These are phyloP conservation scores for Oreonectes daqikongensis DNA, from an alignment of 2,797 vertebrate genomes.

Conservation along the genomic window DNA sequence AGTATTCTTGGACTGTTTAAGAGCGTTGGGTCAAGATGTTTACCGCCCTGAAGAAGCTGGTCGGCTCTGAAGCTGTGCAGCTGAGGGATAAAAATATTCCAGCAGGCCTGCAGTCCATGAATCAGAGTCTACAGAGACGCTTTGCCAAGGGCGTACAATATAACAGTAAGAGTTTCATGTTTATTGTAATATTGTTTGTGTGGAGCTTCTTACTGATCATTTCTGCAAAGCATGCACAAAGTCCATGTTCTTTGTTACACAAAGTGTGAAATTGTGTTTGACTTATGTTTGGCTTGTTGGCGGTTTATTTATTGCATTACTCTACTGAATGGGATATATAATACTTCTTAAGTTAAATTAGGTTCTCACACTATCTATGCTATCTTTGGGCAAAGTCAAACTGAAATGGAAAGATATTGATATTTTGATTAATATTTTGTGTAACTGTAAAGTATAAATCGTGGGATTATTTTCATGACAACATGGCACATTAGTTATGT, in stretches of 20 bases:
- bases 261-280: background rate
- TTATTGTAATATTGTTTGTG: background rate
- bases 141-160: slow-evolving; percentile 89
- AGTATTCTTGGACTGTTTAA: background rate
- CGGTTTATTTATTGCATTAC: background rate
- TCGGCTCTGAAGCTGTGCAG: slow-evolving; percentile 78
- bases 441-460: too few relatives aligned
- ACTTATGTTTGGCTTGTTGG: background rate
- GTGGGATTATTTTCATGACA: too few relatives aligned
- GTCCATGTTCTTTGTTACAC: background rate
- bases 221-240: background rate
- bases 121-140: slow-evolving; percentile 84
- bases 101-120: slow-evolving; percentile 87
- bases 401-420: too few relatives aligned
- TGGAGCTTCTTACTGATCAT: background rate
- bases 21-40: slow-evolving; percentile 74
- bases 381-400: too few relatives aligned
- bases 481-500: too few relatives aligned
- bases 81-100: slow-evolving; percentile 82
- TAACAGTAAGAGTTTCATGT: slow-evolving; percentile 78
- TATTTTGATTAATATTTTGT: too few relatives aligned
- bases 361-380: too few relatives aligned
- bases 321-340: too few relatives aligned
- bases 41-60: slow-evolving; percentile 85
- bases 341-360: too few relatives aligned